Conservation (phyloP, 35 echinoderm and acorn worm genomes). For the Lytechinus pictus region DNA sequence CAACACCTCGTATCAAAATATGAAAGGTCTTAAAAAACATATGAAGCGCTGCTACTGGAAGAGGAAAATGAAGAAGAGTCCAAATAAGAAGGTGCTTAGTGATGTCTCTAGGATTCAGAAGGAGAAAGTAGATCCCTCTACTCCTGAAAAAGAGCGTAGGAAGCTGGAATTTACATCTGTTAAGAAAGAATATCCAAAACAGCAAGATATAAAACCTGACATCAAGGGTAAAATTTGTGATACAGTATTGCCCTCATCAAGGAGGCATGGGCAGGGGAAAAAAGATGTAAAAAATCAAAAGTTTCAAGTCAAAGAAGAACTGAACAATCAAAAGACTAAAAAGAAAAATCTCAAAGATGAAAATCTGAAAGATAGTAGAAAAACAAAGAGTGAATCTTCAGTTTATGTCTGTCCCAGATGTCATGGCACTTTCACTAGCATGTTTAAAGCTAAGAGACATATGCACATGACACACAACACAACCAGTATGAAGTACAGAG, state of each 20-base stretch:
- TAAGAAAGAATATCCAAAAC: neutral
- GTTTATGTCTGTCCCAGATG: neutral
- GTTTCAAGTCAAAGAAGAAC: neutral
- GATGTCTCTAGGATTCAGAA: neutral
- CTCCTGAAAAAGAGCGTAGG: neutral
- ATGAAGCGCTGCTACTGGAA: neutral
- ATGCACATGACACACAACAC: neutral
- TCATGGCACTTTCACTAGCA: neutral
- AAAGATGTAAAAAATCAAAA: neutral
- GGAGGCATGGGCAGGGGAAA: neutral
- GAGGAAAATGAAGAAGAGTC: neutral
- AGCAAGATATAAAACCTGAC: neutral
- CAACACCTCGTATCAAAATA: neutral
- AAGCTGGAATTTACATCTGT: neutral
- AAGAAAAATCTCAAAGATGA: neutral
- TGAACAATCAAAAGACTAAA: neutral
- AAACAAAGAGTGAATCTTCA: neutral
- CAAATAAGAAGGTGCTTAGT: neutral
- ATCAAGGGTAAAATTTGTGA: neutral
- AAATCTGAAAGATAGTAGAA: neutral
- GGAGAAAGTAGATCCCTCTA: neutral
- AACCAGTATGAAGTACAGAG: neutral
- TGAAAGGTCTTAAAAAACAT: neutral
- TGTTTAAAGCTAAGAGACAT: neutral
- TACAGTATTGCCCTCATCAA: neutral